Evolutionary conservation across 2,797 vertebrate genomes (phyloP), one percentile per base, ranked within the genome.

Genomic region (Rachycentron canadum): DNA sequence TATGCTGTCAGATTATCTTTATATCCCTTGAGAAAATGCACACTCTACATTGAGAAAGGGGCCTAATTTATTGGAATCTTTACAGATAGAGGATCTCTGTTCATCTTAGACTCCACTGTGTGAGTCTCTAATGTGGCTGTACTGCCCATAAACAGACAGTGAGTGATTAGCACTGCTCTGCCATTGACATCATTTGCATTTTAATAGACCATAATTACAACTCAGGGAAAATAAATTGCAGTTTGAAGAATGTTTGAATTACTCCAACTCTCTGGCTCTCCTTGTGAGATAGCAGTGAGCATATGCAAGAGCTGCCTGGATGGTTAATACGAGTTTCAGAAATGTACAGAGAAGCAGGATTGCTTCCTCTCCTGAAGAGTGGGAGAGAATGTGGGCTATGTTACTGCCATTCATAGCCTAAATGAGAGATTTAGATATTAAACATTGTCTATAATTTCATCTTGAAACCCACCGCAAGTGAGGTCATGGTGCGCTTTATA

Each of bases 121-220:
- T 30, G 69, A 91, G 83, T 81, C 69, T 89, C 81, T 72, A 92
- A 90, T 86, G 87, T 86, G 84, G 86, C 90, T 92, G 83, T 72
- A 88, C 92, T 90, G 93, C 86, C 93, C 92, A 91, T 91, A 93
- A 93, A 92, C 92, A 93, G 92, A 90, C 92, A 87, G 69, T 93
- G 93, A 93, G 87, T 94, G 91, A 95, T 95, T 94, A 94, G 92
- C 78, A 69, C 91, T 88, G 90, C 88, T 87, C 90, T 71, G 79
- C 92, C 91, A 91, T 94, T 94, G 93, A 93, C 93, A 94, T 95
- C 84, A 95, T 95, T 95, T 95, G 94, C 93, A 95, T 95, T 94
- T 94, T 95, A 95, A 95, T 95, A 93, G 93, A 93, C 91, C 91
- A 91, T 94, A 95, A 95, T 95, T 95, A 95, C 92, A 94, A 92